Percentiles rank a stretch among this genome's conserved stretches.
Evolutionary conservation across 2,113 vertebrate species (phyloP).

Genomic region (Cavia aperea): DNA sequence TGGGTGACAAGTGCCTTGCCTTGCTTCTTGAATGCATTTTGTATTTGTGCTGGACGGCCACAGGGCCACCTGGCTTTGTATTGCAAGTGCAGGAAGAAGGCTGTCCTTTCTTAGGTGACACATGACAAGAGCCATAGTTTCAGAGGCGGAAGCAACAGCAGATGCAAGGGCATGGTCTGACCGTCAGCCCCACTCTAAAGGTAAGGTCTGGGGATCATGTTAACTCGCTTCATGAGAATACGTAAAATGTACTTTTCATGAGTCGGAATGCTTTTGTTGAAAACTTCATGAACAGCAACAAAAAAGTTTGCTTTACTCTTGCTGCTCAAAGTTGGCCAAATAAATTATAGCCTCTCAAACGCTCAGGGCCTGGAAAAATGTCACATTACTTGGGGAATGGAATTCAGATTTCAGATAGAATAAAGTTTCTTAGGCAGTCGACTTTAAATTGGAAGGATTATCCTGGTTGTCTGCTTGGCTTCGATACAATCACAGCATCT

Average conservation of each 20-base stretch:
- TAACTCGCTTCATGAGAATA: neutral
- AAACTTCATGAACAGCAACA: neutral
- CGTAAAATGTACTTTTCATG: neutral
- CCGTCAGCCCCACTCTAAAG: neutral
- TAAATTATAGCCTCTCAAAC: neutral
- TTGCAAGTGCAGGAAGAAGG: neutral
- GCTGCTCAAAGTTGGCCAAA: neutral
- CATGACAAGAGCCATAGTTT: neutral
- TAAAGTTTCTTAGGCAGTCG: neutral
- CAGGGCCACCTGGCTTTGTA: neutral
- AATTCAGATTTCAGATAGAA: neutral
- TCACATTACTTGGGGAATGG: neutral
- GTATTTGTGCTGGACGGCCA: neutral
- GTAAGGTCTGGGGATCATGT: neutral
- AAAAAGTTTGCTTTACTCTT: conserved; percentile 10
- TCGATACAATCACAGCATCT: neutral
- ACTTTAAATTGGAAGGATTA: neutral
- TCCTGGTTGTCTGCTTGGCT: neutral
- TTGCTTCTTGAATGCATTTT: neutral
- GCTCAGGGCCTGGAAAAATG: neutral
- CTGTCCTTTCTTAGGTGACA: neutral
- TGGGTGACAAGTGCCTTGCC: neutral
- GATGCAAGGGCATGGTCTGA: neutral
- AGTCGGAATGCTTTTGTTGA: conserved; percentile 15
- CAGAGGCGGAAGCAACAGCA: neutral